These are phyloP conservation scores for Nannospalax galili DNA, from an alignment of 2,113 vertebrate species.

Conservation along the genomic window DNA sequence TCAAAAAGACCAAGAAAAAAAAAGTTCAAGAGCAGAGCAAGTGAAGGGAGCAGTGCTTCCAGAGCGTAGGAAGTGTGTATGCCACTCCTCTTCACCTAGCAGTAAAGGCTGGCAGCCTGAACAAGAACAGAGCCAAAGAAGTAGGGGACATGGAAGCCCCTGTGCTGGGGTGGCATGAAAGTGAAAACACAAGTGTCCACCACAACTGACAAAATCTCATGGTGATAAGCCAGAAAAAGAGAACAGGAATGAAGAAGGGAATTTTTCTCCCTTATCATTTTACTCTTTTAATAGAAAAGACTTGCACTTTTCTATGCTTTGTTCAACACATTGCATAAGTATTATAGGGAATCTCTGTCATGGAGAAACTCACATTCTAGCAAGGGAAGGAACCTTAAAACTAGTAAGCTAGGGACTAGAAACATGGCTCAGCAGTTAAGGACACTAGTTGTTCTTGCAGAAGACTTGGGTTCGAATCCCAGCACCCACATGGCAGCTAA, in stretches of 20 bases:
- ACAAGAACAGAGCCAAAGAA: background rate
- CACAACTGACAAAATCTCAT: background rate
- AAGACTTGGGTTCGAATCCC: no score
- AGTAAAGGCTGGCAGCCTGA: background rate
- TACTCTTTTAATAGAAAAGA: background rate
- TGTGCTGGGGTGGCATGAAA: background rate
- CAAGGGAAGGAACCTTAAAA: background rate
- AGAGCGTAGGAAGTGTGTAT: rapidly evolving
- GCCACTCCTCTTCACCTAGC: background rate
- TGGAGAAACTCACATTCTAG: background rate
- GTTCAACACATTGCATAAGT: background rate
- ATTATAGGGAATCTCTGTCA: background rate
- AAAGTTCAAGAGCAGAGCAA: background rate
- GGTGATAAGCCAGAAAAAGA: background rate
- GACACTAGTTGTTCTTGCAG: no score
- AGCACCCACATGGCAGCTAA: no score
- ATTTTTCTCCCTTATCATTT: background rate
- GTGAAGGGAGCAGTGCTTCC: background rate
- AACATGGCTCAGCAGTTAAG: no score
- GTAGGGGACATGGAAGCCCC: background rate
- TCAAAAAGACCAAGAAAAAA: no score
- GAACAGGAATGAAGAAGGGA: background rate
- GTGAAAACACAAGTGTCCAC: background rate
- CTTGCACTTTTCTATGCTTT: background rate
- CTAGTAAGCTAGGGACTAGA: background rate